Base-by-base conservation (phyloP, 2,113 vertebrate genomes). In the Thunnus maccoyii region DNA sequence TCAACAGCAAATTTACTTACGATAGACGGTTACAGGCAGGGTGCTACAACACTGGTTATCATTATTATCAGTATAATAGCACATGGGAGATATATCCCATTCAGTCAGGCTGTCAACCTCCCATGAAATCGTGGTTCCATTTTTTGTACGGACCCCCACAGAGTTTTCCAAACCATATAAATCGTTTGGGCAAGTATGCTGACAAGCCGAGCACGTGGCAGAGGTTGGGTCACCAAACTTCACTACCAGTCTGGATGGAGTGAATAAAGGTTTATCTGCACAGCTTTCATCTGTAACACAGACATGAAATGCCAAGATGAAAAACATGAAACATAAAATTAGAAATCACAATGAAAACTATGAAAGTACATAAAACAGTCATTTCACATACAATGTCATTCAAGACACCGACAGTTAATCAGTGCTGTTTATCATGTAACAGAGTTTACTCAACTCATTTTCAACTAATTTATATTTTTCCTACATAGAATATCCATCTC, bases 71-170 rank as follows among this genome's bases (percentile, higher is more conserved):
- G 0, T 54, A 15, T 63, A 73, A 15, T 17, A 76, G 55, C 89
- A 91, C 0, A 4, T 0, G 22, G 1, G 22, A 22, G 22, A 5
- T 14, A 2, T 0, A 0, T 1, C 0, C 82, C 80, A 89, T 7
- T 70, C 47, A 3, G 20, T 69, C 41, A 89, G 20, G 0, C 0
- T 51, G 5, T 84, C 5, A 9, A 80, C 25, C 0, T 4, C 67
- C 91, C 91, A 92, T 1, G 8, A 2, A 16, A 82, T 25, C 0
- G 2, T 57, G 0, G 52, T 74, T 22, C 51, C 60, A 0, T 65
- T 78, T 14, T 0, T 16, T 0, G 0, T 1, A 0, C 0, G 0
- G 0, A 0, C 0, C 16, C 87, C 88, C 0, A 61, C 2, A 3
- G 69, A 0, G 0, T 0, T 3, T 62, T 88, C 90, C 58, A 88